These are phyloP conservation scores for Girardia tigrina DNA, from an alignment of 2,888 invertebrate genomes.

Conservation along the genomic window DNA sequence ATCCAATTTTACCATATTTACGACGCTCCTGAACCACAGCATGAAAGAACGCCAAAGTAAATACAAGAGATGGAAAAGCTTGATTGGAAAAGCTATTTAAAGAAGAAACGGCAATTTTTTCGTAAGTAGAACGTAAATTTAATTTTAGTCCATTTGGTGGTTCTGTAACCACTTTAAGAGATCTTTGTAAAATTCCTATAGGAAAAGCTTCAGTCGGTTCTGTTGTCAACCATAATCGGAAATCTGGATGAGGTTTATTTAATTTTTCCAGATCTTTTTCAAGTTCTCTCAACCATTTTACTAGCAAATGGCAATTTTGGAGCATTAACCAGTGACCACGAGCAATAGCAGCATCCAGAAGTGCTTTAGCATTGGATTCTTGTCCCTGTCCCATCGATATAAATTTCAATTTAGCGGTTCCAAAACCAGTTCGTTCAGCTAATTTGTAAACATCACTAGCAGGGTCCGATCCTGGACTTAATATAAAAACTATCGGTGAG, in stretches of 20 bases:
- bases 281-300: conserved; percentile 64
- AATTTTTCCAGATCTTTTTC: conserved; percentile 70
- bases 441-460: conserved; percentile 51
- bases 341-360: conserved; percentile 49
- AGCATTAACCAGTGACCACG: conserved; percentile 76
- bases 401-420: conserved; percentile 50
- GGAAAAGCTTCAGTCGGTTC: conserved; percentile 74
- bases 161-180: conserved; percentile 76
- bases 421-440: conserved; percentile 50
- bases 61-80: conserved; percentile 67
- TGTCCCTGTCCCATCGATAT: conserved; percentile 52
- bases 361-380: conserved; percentile 56
- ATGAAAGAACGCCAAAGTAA: conserved; percentile 78
- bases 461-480: conserved; percentile 52
- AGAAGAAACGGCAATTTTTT: conserved; percentile 59
- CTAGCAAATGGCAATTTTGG: conserved; percentile 75
- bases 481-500: conserved; percentile 52
- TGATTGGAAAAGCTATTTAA: conserved; percentile 58
- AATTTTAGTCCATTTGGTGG: conserved; percentile 77
- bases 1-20: conserved; percentile 81
- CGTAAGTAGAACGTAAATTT: conserved; percentile 72
- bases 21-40: conserved; percentile 77
- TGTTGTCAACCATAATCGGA: conserved; percentile 79
- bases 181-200: conserved; percentile 71
- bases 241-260: conserved; percentile 71